Percentiles rank a stretch among this genome's conserved stretches.
Conservation (phyloP, 1,140 invertebrate genomes). For the Bombus waltoni region DNA sequence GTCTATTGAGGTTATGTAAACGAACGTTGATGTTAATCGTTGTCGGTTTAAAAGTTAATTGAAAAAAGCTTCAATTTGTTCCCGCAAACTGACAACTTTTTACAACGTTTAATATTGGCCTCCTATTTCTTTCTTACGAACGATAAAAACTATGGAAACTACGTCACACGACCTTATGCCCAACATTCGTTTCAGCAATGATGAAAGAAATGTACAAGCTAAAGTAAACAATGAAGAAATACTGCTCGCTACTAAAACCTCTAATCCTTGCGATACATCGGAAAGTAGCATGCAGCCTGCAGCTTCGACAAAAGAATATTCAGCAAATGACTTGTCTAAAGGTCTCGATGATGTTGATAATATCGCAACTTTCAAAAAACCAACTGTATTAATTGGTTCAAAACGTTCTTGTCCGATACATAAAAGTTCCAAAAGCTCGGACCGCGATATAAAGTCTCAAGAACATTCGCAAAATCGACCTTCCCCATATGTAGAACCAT, state of each 20-base stretch:
- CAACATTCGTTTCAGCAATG: not conserved
- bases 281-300: not conserved
- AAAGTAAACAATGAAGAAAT: not conserved
- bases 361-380: conserved; percentile 25
- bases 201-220: not conserved
- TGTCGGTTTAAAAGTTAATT: not conserved
- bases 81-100: no score
- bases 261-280: not conserved
- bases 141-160: not conserved
- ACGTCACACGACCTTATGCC: not conserved
- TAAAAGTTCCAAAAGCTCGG: not conserved
- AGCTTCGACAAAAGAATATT: not conserved
- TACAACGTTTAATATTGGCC: not conserved
- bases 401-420: not conserved
- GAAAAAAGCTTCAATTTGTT: not conserved
- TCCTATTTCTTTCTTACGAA: not conserved
- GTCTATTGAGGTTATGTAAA: not conserved
- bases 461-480: conserved; percentile 55
- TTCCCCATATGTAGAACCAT: conserved; percentile 89
- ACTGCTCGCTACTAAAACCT: not conserved
- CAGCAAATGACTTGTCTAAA: not conserved
- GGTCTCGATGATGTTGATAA: no score
- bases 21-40: not conserved
- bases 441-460: not conserved
- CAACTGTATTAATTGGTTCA: not conserved